Conservation (phyloP, 2,888 invertebrate species). For the Aethes cnicana region DNA sequence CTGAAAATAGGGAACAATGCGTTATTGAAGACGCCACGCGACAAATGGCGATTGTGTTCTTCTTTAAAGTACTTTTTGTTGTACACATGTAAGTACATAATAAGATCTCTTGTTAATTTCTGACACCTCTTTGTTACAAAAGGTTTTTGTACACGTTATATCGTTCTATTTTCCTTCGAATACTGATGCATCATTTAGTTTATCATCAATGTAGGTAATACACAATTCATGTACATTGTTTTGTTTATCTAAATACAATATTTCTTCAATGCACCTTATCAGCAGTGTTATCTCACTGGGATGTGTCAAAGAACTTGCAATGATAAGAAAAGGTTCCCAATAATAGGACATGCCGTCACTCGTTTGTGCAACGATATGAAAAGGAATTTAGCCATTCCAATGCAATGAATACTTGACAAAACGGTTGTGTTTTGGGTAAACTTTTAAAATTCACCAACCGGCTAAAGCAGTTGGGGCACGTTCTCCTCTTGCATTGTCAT, state of each 20-base stretch:
- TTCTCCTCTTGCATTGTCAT: conserved; percentile 70
- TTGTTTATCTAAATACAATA: conserved; percentile 21
- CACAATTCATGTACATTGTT: conserved; percentile 2
- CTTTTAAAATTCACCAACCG: conserved; percentile 53
- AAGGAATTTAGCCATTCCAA: conserved; percentile 21
- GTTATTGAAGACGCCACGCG: conserved; percentile 27
- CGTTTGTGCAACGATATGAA: conserved; percentile 9
- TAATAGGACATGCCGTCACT: conserved; percentile 11
- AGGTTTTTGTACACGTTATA: too few relatives aligned
- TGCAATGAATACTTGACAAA: conserved; percentile 39
- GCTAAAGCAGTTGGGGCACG: conserved; percentile 77
- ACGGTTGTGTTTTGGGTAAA: conserved; percentile 44
- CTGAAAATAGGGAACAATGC: conserved; percentile 64
- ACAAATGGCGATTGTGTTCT: conserved; percentile 9
- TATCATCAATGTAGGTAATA: background rate
- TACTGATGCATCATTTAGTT: too few relatives aligned
- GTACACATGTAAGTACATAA: too few relatives aligned
- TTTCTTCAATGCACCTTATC: conserved; percentile 47
- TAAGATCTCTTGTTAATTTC: too few relatives aligned
- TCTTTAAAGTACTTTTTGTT: too few relatives aligned
- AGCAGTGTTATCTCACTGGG: conserved; percentile 50
- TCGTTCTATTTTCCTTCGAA: too few relatives aligned
- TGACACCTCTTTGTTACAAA: too few relatives aligned
- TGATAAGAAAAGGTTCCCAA: conserved; percentile 19
- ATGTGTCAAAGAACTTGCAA: conserved; percentile 31